Evolutionary conservation across 92 coral and sea anemone genomes (phyloP).

Genomic region (Heliopora coerulea): DNA sequence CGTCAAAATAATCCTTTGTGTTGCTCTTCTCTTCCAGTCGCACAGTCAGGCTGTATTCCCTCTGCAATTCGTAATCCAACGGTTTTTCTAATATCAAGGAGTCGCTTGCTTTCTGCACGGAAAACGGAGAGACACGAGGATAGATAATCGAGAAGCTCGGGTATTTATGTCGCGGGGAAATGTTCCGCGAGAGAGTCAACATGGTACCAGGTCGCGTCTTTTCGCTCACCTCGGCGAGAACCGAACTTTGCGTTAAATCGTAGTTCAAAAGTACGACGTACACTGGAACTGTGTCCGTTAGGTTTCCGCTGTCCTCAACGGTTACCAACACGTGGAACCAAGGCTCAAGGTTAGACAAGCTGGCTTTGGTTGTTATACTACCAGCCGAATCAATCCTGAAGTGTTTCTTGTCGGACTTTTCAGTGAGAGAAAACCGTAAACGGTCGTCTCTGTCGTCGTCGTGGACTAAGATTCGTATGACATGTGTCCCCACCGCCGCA

Average conservation of each 20-base stretch:
- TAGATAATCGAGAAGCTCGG: constrained; percentile 65
- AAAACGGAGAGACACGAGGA: constrained; percentile 65
- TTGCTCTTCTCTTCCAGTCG: constrained; percentile 58
- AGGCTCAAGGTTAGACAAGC: constrained; percentile 48
- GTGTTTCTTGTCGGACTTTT: constrained; percentile 48
- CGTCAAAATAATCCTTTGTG: constrained; percentile 64
- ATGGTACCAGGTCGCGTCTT: constrained; percentile 42
- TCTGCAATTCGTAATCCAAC: constrained; percentile 73
- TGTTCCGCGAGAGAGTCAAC: constrained; percentile 46
- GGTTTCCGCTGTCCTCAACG: constrained; percentile 66
- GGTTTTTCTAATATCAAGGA: constrained; percentile 43
- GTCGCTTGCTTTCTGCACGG: constrained; percentile 56
- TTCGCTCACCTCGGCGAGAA: constrained; percentile 58
- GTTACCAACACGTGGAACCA: constrained; percentile 63
- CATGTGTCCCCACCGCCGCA: constrained; percentile 58
- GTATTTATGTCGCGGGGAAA: constrained; percentile 52
- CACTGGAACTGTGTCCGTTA: constrained; percentile 53
- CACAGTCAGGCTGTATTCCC: constrained; percentile 57
- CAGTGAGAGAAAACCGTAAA: constrained; percentile 59
- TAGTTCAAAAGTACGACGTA: constrained; percentile 77
- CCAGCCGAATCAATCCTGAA: constrained; percentile 63
- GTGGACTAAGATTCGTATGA: constrained; percentile 60
- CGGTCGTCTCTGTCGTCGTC: constrained; percentile 72
- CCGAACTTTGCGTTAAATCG: constrained; percentile 51
- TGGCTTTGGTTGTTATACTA: constrained; percentile 49